Conservation (phyloP, 1,140 invertebrate genomes). For the Akabosia matsudoensis region DNA sequence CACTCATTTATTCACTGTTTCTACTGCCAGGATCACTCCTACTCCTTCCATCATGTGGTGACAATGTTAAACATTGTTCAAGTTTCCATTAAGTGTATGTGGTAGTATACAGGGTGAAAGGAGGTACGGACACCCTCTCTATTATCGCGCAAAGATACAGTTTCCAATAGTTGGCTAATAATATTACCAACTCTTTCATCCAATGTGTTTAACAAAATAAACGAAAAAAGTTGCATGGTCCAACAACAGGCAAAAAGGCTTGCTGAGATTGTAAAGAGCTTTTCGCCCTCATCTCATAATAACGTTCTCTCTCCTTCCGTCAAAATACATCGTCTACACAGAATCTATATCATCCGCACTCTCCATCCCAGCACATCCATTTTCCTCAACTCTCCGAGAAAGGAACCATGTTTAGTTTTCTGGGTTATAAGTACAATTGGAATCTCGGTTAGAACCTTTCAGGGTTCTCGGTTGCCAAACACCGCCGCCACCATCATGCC, state of each 20-base stretch:
- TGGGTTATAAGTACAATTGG: slow-evolving; percentile 5
- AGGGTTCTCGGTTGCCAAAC: slow-evolving; percentile 21
- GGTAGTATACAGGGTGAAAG: background rate
- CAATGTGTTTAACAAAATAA: background rate
- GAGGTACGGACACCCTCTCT: background rate
- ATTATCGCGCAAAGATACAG: background rate
- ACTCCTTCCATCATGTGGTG: no score
- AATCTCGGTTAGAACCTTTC: slow-evolving; percentile 23
- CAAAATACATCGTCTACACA: no score
- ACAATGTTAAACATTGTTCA: no score
- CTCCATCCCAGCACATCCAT: background rate
- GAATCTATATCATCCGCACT: background rate
- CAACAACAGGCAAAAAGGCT: background rate
- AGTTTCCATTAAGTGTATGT: background rate
- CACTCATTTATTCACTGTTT: slow-evolving; percentile 18
- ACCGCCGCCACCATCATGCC: slow-evolving; percentile 4
- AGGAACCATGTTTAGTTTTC: background rate
- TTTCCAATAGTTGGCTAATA: slow-evolving; percentile 12
- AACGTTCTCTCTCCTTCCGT: no score
- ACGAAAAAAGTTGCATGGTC: background rate
- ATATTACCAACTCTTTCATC: background rate
- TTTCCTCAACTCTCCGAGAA: background rate
- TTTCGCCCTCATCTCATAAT: background rate
- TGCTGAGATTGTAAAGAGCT: background rate
- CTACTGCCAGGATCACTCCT: background rate